Percentiles rank a stretch among this genome's conserved stretches.
phyloP scores from a whole-genome alignment of 92 coral and sea anemone genomes.

The Nematostella vectensis region DNA sequence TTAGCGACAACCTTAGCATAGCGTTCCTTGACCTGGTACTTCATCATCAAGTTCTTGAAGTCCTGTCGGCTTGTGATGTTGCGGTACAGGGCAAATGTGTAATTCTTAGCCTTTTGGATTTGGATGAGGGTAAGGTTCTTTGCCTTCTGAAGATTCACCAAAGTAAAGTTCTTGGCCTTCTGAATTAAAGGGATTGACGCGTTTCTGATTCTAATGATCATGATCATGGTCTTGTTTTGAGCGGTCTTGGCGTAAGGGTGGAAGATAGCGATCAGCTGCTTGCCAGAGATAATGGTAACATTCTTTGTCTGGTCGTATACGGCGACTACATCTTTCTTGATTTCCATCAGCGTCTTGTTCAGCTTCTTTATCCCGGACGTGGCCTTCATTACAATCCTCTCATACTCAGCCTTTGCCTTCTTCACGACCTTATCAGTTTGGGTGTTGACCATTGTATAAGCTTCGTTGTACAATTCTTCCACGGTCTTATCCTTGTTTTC shows the following conservation, averaged over 20 bases:
- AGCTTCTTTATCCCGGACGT: slow-evolving; percentile 20
- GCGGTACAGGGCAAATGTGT: slow-evolving; percentile 32
- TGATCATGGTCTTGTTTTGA: slow-evolving; percentile 42
- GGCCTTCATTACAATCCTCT: slow-evolving; percentile 26
- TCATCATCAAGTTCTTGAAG: slow-evolving; percentile 52
- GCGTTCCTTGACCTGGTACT: slow-evolving; percentile 45
- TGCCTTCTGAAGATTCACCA: slow-evolving; percentile 47
- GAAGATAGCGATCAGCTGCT: slow-evolving; percentile 49
- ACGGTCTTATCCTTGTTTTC: slow-evolving; percentile 81
- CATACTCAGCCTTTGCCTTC: slow-evolving; percentile 7
- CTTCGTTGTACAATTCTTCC: slow-evolving; percentile 48
- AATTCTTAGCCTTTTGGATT: slow-evolving; percentile 33
- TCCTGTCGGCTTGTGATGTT: slow-evolving; percentile 45
- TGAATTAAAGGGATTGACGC: slow-evolving; percentile 12
- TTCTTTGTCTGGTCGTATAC: slow-evolving; percentile 59
- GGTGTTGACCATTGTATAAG: slow-evolving; percentile 16
- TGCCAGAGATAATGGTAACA: slow-evolving; percentile 52
- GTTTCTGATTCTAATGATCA: slow-evolving; percentile 27
- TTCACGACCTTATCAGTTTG: slow-evolving; percentile 9
- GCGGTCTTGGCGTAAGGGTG: slow-evolving; percentile 41
- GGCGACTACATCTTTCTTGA: slow-evolving; percentile 41
- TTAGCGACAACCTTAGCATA: slow-evolving; percentile 28
- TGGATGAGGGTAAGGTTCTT: slow-evolving; percentile 35
- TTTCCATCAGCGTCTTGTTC: slow-evolving; percentile 54
- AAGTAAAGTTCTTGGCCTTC: slow-evolving; percentile 35